Base-by-base conservation (phyloP, 2,113 vertebrate species). In the Trogon surrucura region DNA sequence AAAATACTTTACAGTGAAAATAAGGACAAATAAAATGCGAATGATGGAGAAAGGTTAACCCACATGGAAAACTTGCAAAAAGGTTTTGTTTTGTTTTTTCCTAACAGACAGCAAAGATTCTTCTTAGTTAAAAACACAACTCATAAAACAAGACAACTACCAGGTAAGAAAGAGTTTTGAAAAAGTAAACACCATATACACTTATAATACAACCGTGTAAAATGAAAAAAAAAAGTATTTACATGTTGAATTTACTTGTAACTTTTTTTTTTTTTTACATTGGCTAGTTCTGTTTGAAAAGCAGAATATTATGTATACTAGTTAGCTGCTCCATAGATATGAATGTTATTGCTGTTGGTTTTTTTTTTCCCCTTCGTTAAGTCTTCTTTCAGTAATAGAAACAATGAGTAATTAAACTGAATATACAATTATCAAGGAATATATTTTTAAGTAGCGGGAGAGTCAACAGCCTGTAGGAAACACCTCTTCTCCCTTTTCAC, bases 261-360 rank as follows among this genome's bases (percentile, higher is more conserved):
- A 95, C 51, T 72, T 93, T 90, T 82, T 96, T 93, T 60, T 44
- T 97, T 98, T 97, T 97, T 98, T 98, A 98, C 98, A 98, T 96
- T 98, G 98, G 98, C 98, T 98, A 98, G 98, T 98, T 98, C 97
- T 92, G 97, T 95, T 93, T 69, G 96, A 96, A 96, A 98, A 97
- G 98, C 97, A 94, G 97, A 95, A 93, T 90, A 92, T 96, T 91
- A 66, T 83, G 96, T 95, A 97, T 94, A 91, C 50, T 92, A 93
- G 94, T 97, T 98, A 98, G 98, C 98, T 98, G 98, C 97, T 98
- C 96, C 98, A 84, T 96, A 98, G 97, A 97, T 97, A 96, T 98
- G 98, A 98, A 98, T 97, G 98, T 99, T 99, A 99, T 99, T 99
- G 99, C 99, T 99, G 98, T 98, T 97, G 98, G 65, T 97, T 98